phyloP scores from a whole-genome alignment of 2,888 invertebrate genomes.

The Cephus sareptanus region DNA sequence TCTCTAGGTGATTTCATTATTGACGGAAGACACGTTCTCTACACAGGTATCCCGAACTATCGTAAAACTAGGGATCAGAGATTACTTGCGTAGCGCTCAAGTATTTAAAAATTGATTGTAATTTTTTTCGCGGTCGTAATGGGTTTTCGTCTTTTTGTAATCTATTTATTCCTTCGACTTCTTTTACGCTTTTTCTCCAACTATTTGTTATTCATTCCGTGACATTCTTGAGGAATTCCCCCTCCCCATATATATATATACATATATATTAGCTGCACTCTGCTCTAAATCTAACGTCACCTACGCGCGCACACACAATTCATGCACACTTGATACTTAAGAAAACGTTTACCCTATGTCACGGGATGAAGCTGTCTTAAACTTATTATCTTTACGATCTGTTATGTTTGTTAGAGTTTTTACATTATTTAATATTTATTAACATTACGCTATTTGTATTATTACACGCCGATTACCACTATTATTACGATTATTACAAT shows the following conservation, averaged over 20 bases:
- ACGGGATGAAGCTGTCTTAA: conserved; percentile 23
- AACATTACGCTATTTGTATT: conserved; percentile 29
- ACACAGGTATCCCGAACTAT: too few relatives aligned
- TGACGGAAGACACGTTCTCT: too few relatives aligned
- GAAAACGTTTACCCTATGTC: conserved; percentile 11
- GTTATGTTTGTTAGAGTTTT: conserved; percentile 48
- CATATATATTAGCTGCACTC: not conserved
- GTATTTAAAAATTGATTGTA: not conserved
- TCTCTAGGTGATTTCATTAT: too few relatives aligned
- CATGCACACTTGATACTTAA: not conserved
- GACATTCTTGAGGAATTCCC: not conserved
- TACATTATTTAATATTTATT: conserved; percentile 49
- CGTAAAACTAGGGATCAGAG: too few relatives aligned
- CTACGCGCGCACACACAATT: too few relatives aligned
- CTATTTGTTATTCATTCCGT: not conserved
- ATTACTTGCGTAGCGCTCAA: not conserved
- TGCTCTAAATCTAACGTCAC: too few relatives aligned
- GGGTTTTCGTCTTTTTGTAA: not conserved
- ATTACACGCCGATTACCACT: conserved; percentile 21
- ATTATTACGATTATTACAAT: conserved; percentile 26
- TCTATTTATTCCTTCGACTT: not conserved
- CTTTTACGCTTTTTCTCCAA: too few relatives aligned
- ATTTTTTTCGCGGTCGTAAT: not conserved
- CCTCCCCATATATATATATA: too few relatives aligned
- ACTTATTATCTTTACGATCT: conserved; percentile 25